These are phyloP conservation scores for Stenoptilia bipunctidactyla DNA, from an alignment of 2,888 invertebrate genomes.

Conservation along the genomic window DNA sequence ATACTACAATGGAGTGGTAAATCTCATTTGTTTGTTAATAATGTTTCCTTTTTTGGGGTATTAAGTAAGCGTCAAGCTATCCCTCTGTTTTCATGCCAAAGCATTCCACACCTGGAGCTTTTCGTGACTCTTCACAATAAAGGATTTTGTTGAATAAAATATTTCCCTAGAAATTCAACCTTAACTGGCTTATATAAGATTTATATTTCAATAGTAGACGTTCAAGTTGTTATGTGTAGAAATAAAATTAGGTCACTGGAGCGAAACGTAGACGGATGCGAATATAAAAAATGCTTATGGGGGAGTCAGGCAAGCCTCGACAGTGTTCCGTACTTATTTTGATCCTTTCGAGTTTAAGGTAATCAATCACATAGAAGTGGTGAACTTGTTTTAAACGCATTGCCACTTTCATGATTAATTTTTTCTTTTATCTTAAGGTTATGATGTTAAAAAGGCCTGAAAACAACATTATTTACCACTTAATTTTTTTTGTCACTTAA, in stretches of 20 bases:
- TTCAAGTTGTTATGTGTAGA: slow-evolving; percentile 17
- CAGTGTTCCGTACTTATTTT: too few relatives aligned
- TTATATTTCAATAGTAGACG: background rate
- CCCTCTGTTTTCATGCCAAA: slow-evolving; percentile 49
- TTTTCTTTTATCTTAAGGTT: too few relatives aligned
- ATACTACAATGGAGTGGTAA: slow-evolving; percentile 12
- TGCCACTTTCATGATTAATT: too few relatives aligned
- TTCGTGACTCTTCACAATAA: slow-evolving; percentile 60
- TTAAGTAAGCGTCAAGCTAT: slow-evolving; percentile 47
- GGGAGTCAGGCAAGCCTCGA: background rate
- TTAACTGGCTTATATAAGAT: background rate
- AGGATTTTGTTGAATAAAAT: slow-evolving; percentile 27
- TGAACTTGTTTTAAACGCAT: too few relatives aligned
- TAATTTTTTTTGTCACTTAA: too few relatives aligned
- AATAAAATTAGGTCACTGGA: slow-evolving; percentile 51
- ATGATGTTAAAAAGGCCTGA: too few relatives aligned
- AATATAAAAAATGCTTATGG: slow-evolving; percentile 27
- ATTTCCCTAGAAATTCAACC: slow-evolving; percentile 5
- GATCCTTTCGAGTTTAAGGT: too few relatives aligned
- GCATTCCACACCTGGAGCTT: slow-evolving; percentile 60
- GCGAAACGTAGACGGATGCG: slow-evolving; percentile 50
- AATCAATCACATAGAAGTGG: too few relatives aligned
- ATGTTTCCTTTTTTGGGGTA: slow-evolving; percentile 33
- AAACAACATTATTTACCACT: too few relatives aligned
- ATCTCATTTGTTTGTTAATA: slow-evolving; percentile 10